Evolutionary conservation across 2,888 invertebrate species (phyloP).

Genomic region (Microplitis manilae): DNA sequence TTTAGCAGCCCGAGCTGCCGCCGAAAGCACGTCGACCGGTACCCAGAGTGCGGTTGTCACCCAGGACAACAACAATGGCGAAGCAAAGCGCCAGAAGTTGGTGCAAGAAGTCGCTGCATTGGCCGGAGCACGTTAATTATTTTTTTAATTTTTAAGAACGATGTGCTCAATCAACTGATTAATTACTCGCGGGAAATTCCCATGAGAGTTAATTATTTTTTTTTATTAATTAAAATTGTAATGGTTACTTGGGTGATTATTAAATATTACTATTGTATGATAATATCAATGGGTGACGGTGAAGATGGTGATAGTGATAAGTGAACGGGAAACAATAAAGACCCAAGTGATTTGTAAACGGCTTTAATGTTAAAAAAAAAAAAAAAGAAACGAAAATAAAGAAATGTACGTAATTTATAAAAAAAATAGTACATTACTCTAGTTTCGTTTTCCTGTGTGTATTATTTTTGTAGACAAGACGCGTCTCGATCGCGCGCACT

Average conservation of each 20-base stretch:
- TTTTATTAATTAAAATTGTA: slow-evolving; percentile 6
- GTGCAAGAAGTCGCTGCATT: slow-evolving; percentile 65
- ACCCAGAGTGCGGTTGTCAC: slow-evolving; percentile 51
- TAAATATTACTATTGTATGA: slow-evolving; percentile 7
- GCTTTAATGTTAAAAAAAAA: slow-evolving; percentile 46
- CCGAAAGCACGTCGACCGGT: slow-evolving; percentile 73
- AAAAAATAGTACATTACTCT: background rate
- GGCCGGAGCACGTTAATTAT: slow-evolving; percentile 62
- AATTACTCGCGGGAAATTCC: background rate
- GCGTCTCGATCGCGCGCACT: slow-evolving; percentile 49
- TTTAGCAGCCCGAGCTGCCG: slow-evolving; percentile 83
- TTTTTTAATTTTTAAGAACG: background rate
- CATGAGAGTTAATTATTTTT: slow-evolving; percentile 1
- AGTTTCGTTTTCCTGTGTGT: slow-evolving; percentile 54
- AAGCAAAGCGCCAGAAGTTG: slow-evolving; percentile 63
- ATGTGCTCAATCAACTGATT: slow-evolving; percentile 18
- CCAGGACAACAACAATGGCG: slow-evolving; percentile 67
- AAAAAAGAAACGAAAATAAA: slow-evolving; percentile 37
- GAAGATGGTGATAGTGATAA: slow-evolving; percentile 13
- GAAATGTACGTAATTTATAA: slow-evolving; percentile 11
- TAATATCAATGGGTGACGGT: background rate
- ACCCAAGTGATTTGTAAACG: slow-evolving; percentile 42
- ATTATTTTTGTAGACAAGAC: slow-evolving; percentile 63
- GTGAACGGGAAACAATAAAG: slow-evolving; percentile 30
- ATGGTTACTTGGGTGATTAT: background rate